Evolutionary conservation across 1,140 invertebrate genomes (phyloP), one percentile per base, ranked within the genome.

Genomic region (Atta texana): DNA sequence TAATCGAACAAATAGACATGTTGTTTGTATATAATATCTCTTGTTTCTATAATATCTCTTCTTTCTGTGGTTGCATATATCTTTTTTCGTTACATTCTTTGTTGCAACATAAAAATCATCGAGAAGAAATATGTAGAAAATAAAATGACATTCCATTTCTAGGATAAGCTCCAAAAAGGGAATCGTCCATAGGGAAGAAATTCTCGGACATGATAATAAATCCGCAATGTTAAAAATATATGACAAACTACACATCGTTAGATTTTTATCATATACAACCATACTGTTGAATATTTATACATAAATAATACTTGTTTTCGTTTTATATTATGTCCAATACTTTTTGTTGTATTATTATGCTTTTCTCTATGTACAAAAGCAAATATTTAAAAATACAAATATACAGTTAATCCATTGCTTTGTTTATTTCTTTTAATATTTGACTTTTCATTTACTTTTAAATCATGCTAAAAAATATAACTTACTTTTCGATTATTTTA

Each of bases 191-290:
- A 31, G 61, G 71, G 51, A 72, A 55, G 89, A 87, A 90, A 90
- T 90, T 71, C 86, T 80, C 64, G 61, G 78, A 64, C 88, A 87
- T 61, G 51, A 16, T 55, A 31, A 89, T 90, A 90, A 89, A 89
- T 90, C 75, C 69, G 85, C 39, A 61, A 85, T 24, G 77, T 69
- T 81, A 59, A 81, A 82, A 89, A 87, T 85, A 21, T 21, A 3
- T 39, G 66, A 59, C 64, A 66, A 10, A 69, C 34, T 14, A 7
- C 6, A 64, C 55, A 21, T 49, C 68, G 55, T 82, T 34, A 61
- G 14, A 31, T 74, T 84, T 74, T 61, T 61, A 39, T 39, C 24
- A 34, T 72, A 28, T 14, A 28, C 53, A 53, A 44, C 14, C 4
- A 12, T 21, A 53, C 8, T 4, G 21, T 39, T 14, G 6, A 72